Percentiles rank a stretch among this genome's conserved stretches.
Conservation (phyloP, 2,113 vertebrate species). For the Ursus arctos region DNA sequence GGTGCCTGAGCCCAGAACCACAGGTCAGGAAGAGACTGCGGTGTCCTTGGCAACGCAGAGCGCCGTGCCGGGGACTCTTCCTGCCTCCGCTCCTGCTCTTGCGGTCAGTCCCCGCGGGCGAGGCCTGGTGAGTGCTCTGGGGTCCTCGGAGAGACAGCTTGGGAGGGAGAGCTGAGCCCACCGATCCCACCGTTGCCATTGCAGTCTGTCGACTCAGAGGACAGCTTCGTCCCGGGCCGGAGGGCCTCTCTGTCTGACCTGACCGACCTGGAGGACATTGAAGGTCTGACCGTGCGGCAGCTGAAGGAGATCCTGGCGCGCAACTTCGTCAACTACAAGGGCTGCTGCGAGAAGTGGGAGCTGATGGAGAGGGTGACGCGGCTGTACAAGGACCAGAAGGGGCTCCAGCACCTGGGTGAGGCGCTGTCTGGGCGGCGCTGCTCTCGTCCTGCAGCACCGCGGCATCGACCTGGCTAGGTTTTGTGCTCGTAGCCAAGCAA, state of each 20-base stretch:
- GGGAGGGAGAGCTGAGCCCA: neutral
- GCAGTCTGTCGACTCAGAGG: conserved; percentile 93
- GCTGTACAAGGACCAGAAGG: conserved; percentile 94
- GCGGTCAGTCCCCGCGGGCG: neutral
- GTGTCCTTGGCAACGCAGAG: neutral
- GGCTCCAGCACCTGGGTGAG: conserved; percentile 92
- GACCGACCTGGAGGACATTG: conserved; percentile 90
- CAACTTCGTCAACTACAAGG: conserved; percentile 99
- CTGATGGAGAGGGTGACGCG: conserved; percentile 96
- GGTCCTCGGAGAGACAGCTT: neutral
- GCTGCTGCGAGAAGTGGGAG: conserved; percentile 99
- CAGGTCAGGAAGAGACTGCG: neutral
- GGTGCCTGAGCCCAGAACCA: neutral
- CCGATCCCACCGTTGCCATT: conserved; percentile 17
- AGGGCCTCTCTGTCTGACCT: conserved; percentile 96
- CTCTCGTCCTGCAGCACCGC: neutral
- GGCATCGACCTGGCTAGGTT: neutral
- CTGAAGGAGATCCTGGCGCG: conserved; percentile 97
- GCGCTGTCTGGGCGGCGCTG: accelerated
- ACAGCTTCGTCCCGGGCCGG: conserved; percentile 89
- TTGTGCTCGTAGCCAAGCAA: neutral
- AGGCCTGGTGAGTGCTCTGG: neutral
- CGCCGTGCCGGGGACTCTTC: neutral
- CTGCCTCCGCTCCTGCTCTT: neutral
- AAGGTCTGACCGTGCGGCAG: conserved; percentile 94